Evolutionary conservation across 1,140 invertebrate species (phyloP), one percentile per base, ranked within the genome.

Genomic region (Drosophila ficusphila): DNA sequence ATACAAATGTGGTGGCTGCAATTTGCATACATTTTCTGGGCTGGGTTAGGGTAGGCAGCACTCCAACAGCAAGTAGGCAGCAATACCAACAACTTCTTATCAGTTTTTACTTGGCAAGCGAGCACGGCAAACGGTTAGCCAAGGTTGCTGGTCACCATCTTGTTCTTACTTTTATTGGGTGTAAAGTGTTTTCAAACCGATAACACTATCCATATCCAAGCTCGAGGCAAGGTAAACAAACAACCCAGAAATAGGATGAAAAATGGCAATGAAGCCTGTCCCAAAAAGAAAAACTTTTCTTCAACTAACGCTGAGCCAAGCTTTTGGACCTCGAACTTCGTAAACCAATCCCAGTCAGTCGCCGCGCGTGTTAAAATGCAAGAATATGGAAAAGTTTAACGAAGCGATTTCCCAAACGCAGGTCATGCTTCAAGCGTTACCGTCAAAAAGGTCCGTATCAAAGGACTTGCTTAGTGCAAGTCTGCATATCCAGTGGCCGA

Each of bases 141-240:
- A 52, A 36, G 48, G 25, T 61, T 49, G 68, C 54, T 72, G 58
- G 58, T 31, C 27, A 53, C 19, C 56, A 67, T 75, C 76, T 69
- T 38, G 68, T 36, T 29, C 39, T 49, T 58, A 23, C n/a, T 65
- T 79, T 79, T 79, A 79, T 79, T 73, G 73, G 69, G 76, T 79
- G 76, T 79, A 79, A 76, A 79, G 76, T 79, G 76, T 76, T 79
- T 79, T 79, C 56, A 49, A 64, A 52, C 51, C 76, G 76, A 79
- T 79, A 79, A 73, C 70, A 72, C 51, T 49, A 54, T 41, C 12
- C 19, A 11, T 18, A 41, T 16, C 48, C 29, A 34, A 49, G 21
- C 36, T 42, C 29, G 42, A 21, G 25, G 53, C 39, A 48, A 33
- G 34, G 27, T 3, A 21, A 21, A 12, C 60, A 58, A 53, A 65